Evolutionary conservation across 2,113 vertebrate species (phyloP), one percentile per base, ranked within the genome.

Genomic region (Nothobranchius kuhntae): DNA sequence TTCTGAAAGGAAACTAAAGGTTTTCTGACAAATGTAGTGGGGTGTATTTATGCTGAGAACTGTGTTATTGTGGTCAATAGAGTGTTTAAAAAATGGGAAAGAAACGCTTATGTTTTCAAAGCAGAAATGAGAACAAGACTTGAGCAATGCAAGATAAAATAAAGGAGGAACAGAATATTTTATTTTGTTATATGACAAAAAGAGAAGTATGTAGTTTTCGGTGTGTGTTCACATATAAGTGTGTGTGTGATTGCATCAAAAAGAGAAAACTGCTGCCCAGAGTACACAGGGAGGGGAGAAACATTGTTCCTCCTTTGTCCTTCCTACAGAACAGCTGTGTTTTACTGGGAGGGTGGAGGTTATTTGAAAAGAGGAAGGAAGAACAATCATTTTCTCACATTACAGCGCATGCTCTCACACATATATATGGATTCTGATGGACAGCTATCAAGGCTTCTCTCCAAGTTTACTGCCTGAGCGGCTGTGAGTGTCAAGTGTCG

Each of bases 281-380:
- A 67, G 59, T 62, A 65, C 11, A 68, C n/a, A 72, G 77, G 61
- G 74, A 75, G 82, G 77, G 72, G 55, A 71, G 36, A 55, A 26
- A 65, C 26, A 42, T 45, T 62, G 82, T 77, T 76, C 84, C 83
- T 78, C 73, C 75, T 78, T 54, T 71, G 45, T 73, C 46, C 54
- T 82, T 81, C 84, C 82, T 73, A 46, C 54, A 65, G 63, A 75
- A 63, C 74, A 85, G 73, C 68, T 85, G 80, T 78, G 65, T 71
- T 61, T 59, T 65, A 50, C 30, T 13, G 44, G 46, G 64, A 61
- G 69, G 75, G 74, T 46, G 68, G 45, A 13, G 50, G 54, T n/a
- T 10, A 21, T 65, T 57, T 53, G 40, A 75, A 79, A 88, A 87
- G 80, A 74, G 77, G 81, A 88, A 87, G 85, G 75, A 83, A 13